These are phyloP conservation scores for Eupleurogrammus muticus DNA, from an alignment of 2,797 vertebrate species.

Conservation along the genomic window DNA sequence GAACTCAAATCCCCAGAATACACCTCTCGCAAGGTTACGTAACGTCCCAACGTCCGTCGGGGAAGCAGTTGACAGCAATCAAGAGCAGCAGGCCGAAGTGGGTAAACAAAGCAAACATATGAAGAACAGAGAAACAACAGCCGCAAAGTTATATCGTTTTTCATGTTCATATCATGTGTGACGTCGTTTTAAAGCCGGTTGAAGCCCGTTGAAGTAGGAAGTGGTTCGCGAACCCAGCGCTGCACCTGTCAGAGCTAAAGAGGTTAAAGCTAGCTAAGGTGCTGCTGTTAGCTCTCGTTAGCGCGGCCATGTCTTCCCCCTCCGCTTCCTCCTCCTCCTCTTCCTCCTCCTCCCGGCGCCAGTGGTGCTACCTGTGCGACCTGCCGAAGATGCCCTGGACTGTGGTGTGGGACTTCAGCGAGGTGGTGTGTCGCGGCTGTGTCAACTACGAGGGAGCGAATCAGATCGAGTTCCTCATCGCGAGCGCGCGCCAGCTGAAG, in stretches of 20 bases:
- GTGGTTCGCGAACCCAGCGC: conserved; percentile 8
- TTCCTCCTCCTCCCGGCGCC: conserved; percentile 87
- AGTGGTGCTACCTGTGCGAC: conserved; percentile 94
- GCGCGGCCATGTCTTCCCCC: conserved; percentile 82
- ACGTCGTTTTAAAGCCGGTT: conserved; percentile 21
- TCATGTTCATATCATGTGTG: conserved; percentile 22
- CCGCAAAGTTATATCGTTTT: not conserved
- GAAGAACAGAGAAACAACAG: conserved; percentile 30
- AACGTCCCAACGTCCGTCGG: conserved; percentile 75
- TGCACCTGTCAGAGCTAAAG: conserved; percentile 66
- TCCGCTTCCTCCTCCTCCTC: conserved; percentile 85
- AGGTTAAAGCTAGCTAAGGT: conserved; percentile 60
- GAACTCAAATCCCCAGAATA: conserved; percentile 77
- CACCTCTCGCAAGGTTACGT: conserved; percentile 73
- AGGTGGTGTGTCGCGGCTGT: conserved; percentile 92
- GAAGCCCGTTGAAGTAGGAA: conserved; percentile 8
- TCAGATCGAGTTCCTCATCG: conserved; percentile 91
- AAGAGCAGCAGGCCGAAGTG: conserved; percentile 71
- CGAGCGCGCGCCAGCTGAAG: conserved; percentile 89
- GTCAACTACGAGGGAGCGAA: conserved; percentile 94
- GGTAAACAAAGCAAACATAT: conserved; percentile 78
- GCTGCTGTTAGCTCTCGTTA: conserved; percentile 33
- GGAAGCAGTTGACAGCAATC: conserved; percentile 76
- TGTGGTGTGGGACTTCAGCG: conserved; percentile 94
- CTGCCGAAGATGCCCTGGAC: conserved; percentile 95